phyloP scores from a whole-genome alignment of 2,888 invertebrate genomes.

The Rutpela maculata region DNA sequence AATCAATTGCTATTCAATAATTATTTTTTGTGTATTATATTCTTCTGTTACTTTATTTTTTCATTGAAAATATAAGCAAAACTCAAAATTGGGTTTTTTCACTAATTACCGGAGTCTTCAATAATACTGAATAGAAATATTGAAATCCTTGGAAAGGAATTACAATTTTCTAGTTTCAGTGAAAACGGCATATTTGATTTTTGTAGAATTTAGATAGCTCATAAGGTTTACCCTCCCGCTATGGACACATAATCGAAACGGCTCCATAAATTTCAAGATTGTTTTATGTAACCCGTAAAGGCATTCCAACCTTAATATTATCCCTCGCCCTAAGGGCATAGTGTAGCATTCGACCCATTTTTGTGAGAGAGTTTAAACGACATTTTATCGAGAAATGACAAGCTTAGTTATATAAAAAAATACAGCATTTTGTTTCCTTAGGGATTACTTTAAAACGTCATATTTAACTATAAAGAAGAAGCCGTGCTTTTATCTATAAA shows the following conservation, averaged over 20 bases:
- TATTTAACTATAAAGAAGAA: neutral
- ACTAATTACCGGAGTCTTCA: too few relatives aligned
- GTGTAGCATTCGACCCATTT: conserved; percentile 16
- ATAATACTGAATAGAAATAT: too few relatives aligned
- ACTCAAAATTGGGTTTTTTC: too few relatives aligned
- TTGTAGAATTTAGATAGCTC: neutral
- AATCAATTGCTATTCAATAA: too few relatives aligned
- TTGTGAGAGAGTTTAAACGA: conserved; percentile 5
- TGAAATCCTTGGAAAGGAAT: neutral
- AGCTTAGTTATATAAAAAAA: conserved; percentile 12
- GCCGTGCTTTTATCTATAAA: neutral
- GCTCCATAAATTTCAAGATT: conserved; percentile 13
- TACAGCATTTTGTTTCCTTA: neutral
- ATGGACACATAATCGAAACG: conserved; percentile 8
- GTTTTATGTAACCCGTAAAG: conserved; percentile 24
- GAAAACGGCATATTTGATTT: neutral
- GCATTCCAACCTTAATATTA: conserved; percentile 18
- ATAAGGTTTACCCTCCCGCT: neutral
- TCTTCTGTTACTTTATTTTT: too few relatives aligned
- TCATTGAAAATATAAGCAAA: too few relatives aligned
- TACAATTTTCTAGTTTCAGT: neutral
- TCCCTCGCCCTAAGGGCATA: conserved; percentile 2
- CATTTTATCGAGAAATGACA: conserved; percentile 4
- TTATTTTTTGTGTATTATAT: too few relatives aligned
- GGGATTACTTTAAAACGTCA: neutral